Base-by-base conservation (phyloP, 2,888 invertebrate genomes). In the Mystacides longicornis region DNA sequence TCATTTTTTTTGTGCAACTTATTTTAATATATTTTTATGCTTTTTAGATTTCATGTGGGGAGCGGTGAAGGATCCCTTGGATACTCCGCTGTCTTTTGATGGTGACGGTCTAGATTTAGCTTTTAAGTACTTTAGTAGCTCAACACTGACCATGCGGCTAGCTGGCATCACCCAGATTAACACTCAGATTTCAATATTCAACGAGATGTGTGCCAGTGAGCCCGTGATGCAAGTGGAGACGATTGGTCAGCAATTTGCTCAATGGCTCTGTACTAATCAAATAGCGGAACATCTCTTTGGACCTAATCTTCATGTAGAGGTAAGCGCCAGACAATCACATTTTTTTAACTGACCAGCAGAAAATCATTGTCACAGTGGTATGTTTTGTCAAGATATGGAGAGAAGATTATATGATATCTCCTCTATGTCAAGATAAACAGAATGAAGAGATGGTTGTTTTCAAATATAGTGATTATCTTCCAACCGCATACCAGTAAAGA, bases 221-320 rank as follows among this genome's bases (percentile, higher is more conserved):
- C 87, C 89, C 0, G 82, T 91, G 1, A 83, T 89, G 0, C 92
- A 93, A 67, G 89, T 89, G 0, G 93, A 94, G 67, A 76, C 87
- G 23, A 86, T 90, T 27, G 92, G 91, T 0, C 86, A 89, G 62
- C 86, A 84, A 63, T 79, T 96, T 63, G 92, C 92, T 0, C 83
- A 88, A 62, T 96, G 95, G 95, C 75, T 96, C 19, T 86, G 91
- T 0, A 83, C 82, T 62, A 89, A 93, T 70, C 91, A 89, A 68
- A 93, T 96, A 60, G 89, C 95, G 63, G 88, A 93, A 64, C 93
- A 95, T 69, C 85, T 96, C 57, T 96, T 95, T 75, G 95, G 96
- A n/a, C 96, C 96, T 23, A 96, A 96, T 77, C 79, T 95, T 63
- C 96, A 96, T 74, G 94, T 94, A 42, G 96, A 96, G 82, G 89